Percentiles rank a stretch among this genome's conserved stretches.
Conservation (phyloP, 2,888 invertebrate genomes). For the Drosophila histrio region DNA sequence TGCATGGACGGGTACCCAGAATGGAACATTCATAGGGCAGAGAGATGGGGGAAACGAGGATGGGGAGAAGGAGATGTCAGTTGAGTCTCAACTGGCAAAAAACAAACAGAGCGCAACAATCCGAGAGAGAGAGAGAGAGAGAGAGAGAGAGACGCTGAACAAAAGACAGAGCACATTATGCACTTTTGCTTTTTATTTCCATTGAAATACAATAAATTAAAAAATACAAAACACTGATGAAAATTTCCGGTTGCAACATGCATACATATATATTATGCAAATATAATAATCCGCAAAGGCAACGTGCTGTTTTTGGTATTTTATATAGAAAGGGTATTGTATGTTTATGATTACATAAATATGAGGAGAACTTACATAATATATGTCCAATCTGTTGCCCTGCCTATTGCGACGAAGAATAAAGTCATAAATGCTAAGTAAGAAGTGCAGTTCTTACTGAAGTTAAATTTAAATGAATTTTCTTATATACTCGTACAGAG, state of each 20-base stretch:
- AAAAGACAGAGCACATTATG: slow-evolving; percentile 47
- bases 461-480: too few relatives aligned
- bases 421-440: too few relatives aligned
- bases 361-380: not conserved
- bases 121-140: slow-evolving; percentile 5
- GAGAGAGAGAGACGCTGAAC: slow-evolving; percentile 6
- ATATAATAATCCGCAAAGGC: slow-evolving; percentile 27
- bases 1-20: slow-evolving; percentile 70
- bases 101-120: slow-evolving; percentile 67
- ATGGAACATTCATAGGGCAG: slow-evolving; percentile 3
- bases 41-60: not conserved
- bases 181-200: slow-evolving; percentile 65
- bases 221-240: slow-evolving; percentile 35
- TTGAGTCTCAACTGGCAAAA: slow-evolving; percentile 25
- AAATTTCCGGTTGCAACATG: slow-evolving; percentile 50
- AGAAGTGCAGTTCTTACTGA: too few relatives aligned
- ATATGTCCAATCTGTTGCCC: not conserved
- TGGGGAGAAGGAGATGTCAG: not conserved
- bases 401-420: too few relatives aligned
- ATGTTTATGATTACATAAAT: not conserved
- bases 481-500: too few relatives aligned
- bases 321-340: not conserved
- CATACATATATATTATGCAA: slow-evolving; percentile 27
- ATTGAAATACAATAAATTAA: slow-evolving; percentile 40
- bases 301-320: not conserved